Percentiles rank a stretch among this genome's conserved stretches.
Conservation (phyloP, 2,888 invertebrate genomes). For the Stenodera caucasica region DNA sequence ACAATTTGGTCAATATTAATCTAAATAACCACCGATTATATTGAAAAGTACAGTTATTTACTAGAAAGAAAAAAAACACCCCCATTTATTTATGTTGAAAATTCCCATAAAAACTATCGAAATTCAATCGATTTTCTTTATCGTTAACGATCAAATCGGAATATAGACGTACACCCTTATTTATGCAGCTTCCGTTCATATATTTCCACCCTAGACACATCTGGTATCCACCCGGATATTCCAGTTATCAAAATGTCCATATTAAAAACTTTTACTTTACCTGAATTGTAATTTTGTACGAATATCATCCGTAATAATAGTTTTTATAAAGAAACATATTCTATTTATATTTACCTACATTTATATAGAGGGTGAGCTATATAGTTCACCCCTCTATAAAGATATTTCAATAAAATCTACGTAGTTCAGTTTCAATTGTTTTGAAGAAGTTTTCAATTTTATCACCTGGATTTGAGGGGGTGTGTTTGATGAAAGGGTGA, state of each 20-base stretch:
- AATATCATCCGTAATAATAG: background rate
- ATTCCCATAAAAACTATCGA: constrained; percentile 7
- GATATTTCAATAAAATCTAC: constrained; percentile 1
- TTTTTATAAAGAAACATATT: background rate
- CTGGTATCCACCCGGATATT: constrained; percentile 5
- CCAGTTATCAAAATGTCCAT: background rate
- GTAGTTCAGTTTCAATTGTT: constrained; percentile 15
- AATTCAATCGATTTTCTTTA: constrained; percentile 22
- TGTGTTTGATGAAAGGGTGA: background rate
- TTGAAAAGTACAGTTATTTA: background rate
- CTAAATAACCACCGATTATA: no score
- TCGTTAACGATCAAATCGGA: constrained; percentile 15
- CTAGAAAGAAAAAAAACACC: no score
- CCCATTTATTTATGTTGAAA: no score
- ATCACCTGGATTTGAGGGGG: constrained; percentile 18
- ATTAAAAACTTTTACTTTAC: constrained; percentile 3
- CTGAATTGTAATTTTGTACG: constrained; percentile 1
- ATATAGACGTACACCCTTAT: constrained; percentile 8
- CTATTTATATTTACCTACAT: background rate
- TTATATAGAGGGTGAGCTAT: background rate
- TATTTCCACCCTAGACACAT: background rate
- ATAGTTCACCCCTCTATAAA: constrained; percentile 12
- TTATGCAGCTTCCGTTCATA: constrained; percentile 22
- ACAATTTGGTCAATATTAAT: background rate
- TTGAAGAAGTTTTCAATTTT: constrained; percentile 12